Conservation (phyloP, 1,140 invertebrate genomes). For the Philopotamus ludificatus region DNA sequence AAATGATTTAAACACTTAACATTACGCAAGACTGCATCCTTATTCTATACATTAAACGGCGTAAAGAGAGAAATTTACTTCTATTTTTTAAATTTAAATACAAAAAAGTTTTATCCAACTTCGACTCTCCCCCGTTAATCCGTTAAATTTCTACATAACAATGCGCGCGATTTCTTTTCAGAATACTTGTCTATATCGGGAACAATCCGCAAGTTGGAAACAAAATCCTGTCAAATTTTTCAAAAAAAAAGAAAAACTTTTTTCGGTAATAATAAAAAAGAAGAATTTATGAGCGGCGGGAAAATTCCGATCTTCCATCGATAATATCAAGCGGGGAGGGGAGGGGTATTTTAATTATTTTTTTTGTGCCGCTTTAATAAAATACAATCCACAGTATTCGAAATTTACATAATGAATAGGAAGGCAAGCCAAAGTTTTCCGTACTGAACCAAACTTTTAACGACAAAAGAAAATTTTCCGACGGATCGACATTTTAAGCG, state of each 20-base stretch:
- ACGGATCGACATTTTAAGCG: constrained; percentile 7
- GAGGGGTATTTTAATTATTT: constrained; percentile 23
- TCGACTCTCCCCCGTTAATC: too few relatives aligned
- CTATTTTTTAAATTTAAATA: too few relatives aligned
- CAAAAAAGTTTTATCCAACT: too few relatives aligned
- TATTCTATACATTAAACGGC: too few relatives aligned
- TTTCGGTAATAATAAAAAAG: not conserved
- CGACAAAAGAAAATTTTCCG: constrained; percentile 27
- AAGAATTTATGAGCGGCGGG: not conserved
- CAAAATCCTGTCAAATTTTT: not conserved
- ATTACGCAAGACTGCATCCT: too few relatives aligned
- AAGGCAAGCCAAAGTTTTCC: constrained; percentile 20
- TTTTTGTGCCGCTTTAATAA: constrained; percentile 4
- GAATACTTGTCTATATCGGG: too few relatives aligned
- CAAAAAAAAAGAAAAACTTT: not conserved
- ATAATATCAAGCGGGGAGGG: not conserved
- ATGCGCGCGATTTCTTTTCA: too few relatives aligned
- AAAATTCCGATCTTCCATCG: constrained; percentile 11
- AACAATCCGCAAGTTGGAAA: not conserved
- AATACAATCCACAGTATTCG: constrained; percentile 17
- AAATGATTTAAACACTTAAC: too few relatives aligned
- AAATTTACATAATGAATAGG: constrained; percentile 26
- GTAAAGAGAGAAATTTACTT: too few relatives aligned
- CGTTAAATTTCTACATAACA: too few relatives aligned
- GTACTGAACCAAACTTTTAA: constrained; percentile 23